Evolutionary conservation across 1,140 invertebrate species (phyloP), one percentile per base, ranked within the genome.

Genomic region (Bradynema listronoti): DNA sequence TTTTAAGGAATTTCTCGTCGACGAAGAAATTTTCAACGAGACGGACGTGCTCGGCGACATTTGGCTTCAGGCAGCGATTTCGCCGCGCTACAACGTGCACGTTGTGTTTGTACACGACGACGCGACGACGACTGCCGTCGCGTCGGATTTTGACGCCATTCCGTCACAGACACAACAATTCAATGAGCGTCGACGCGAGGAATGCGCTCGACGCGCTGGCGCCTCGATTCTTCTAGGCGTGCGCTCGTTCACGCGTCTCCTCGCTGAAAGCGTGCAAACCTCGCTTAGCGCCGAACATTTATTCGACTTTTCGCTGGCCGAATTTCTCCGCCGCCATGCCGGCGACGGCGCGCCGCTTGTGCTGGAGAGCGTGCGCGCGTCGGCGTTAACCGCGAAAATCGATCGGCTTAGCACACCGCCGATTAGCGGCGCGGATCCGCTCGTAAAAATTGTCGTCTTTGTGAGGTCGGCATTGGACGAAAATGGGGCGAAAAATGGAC

Each of bases 101-200:
- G 42, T 69, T 30, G 50, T 69, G 34, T 69, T 72, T 51, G 41
- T 69, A 6, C 67, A 69, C 49, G 45, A 58, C 14, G 16, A 46
- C 6, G 14, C 63, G 14, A 16, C 33, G 16, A 30, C 11, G 25
- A 55, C n/a, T 11, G 11, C 46, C 11, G 24, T 9, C 14, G 29
- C 46, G 27, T 11, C 11, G 9, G 5, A 47, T 2, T n/a, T 43
- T 56, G 3, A 53, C 52, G 25, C 16, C 32, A n/a, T 55, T 16
- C 29, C 9, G 4, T 24, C 25, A 36, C 32, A 4, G 7, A 45
- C 43, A 27, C 3, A 3, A n/a, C 16, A 47, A n/a, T 43, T 55
- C 52, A 4, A 14, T 43, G 16, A 55, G n/a, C 41, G 14, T n/a
- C n/a, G n/a, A n/a, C n/a, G n/a, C n/a, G n/a, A n/a, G n/a, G n/a